Conservation (phyloP, 2,797 vertebrate species). For the Coilia nasus region DNA sequence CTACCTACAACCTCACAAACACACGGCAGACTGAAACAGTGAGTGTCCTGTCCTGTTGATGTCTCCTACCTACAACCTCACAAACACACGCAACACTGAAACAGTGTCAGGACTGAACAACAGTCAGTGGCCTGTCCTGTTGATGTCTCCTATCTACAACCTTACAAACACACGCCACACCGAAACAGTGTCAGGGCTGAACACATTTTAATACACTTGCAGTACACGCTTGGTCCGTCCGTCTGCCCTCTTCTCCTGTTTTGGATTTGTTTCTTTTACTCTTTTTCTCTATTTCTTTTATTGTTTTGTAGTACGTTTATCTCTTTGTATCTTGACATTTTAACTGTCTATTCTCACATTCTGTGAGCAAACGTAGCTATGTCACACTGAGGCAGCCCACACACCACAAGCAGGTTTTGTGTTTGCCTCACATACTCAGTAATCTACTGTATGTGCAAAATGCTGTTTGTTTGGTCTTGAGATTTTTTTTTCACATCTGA, state of each 20-base stretch:
- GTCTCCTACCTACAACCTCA: constrained; percentile 48
- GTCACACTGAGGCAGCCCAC: not conserved
- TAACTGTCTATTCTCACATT: constrained; percentile 5
- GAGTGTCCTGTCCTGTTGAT: constrained; percentile 56
- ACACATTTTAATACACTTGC: constrained; percentile 39
- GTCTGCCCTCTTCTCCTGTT: constrained; percentile 3
- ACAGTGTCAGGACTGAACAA: constrained; percentile 41
- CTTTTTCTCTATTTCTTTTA: not conserved
- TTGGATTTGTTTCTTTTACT: not conserved
- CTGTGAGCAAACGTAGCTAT: constrained; percentile 21
- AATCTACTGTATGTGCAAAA: not conserved
- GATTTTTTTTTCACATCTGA: too few relatives aligned
- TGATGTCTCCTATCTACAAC: too few relatives aligned
- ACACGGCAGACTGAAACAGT: constrained; percentile 41
- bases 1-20: constrained; percentile 45
- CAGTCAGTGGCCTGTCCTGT: too few relatives aligned
- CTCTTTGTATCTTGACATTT: not conserved
- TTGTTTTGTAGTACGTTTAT: not conserved
- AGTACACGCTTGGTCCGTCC: not conserved
- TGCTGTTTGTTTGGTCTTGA: not conserved
- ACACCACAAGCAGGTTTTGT: not conserved
- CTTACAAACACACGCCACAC: too few relatives aligned
- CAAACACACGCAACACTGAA: constrained; percentile 39
- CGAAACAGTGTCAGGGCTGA: constrained; percentile 41
- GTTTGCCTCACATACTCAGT: not conserved